Percentiles rank a stretch among this genome's conserved stretches.
These are phyloP conservation scores for Hydraecia micacea DNA, from an alignment of 2,888 invertebrate genomes.

Conservation along the genomic window DNA sequence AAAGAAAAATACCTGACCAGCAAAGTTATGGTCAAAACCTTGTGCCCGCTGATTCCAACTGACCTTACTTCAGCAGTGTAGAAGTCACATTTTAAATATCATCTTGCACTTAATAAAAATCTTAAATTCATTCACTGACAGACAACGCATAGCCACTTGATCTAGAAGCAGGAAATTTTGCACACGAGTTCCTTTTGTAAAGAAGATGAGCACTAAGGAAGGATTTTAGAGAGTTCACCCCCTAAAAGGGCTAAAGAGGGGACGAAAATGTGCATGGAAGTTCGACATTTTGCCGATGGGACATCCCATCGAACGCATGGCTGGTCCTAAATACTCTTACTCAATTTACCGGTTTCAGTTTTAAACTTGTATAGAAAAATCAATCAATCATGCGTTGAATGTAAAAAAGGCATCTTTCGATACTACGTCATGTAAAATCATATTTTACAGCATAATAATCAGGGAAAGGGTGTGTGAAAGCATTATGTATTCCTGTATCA, in stretches of 20 bases:
- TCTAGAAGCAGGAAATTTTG: too few relatives aligned
- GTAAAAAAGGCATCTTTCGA: slow-evolving; percentile 10
- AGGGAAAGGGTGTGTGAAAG: slow-evolving; percentile 8
- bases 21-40: too few relatives aligned
- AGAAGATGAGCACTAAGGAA: not conserved
- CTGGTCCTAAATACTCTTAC: not conserved
- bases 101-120: too few relatives aligned
- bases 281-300: not conserved
- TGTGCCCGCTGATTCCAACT: too few relatives aligned
- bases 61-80: too few relatives aligned
- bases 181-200: not conserved
- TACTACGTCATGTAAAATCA: slow-evolving; percentile 13
- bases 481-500: slow-evolving; percentile 19
- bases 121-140: too few relatives aligned
- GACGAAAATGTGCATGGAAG: not conserved
- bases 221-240: not conserved
- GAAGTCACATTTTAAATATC: too few relatives aligned
- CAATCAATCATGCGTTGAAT: slow-evolving; percentile 47
- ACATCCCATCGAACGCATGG: too few relatives aligned
- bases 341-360: not conserved
- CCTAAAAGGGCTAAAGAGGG: not conserved
- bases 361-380: slow-evolving; percentile 23
- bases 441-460: slow-evolving; percentile 33
- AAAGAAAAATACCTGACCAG: too few relatives aligned
- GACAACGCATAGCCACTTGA: too few relatives aligned